phyloP scores from a whole-genome alignment of 2,113 vertebrate species.

The Ammospiza caudacuta region DNA sequence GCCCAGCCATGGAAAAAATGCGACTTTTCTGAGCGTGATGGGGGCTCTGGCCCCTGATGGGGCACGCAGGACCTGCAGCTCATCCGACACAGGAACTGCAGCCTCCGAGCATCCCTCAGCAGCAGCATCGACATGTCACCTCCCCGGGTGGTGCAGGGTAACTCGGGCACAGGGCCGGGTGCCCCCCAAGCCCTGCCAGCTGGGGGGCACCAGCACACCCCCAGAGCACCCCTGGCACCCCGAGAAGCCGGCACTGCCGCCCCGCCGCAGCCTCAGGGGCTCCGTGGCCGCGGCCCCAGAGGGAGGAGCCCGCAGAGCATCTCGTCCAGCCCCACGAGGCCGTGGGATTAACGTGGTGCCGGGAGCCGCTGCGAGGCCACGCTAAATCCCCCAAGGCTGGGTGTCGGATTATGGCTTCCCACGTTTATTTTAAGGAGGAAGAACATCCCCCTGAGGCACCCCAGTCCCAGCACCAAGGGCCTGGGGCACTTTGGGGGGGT shows the following conservation, averaged over 20 bases:
- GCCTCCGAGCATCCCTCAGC: neutral
- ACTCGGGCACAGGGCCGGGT: fast-evolving
- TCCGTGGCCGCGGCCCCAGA: fast-evolving
- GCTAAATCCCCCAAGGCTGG: neutral
- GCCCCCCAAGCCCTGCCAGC: fast-evolving
- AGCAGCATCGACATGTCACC: fast-evolving
- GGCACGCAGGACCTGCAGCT: fast-evolving
- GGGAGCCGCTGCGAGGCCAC: neutral
- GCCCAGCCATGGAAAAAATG: fast-evolving
- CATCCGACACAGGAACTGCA: neutral
- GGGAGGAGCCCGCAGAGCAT: neutral
- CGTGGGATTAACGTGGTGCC: neutral
- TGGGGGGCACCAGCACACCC: fast-evolving
- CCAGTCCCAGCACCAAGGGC: neutral
- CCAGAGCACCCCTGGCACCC: fast-evolving
- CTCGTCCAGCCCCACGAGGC: fast-evolving
- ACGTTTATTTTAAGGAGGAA: constrained; percentile 55
- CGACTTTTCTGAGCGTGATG: fast-evolving
- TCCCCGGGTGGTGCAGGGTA: fast-evolving
- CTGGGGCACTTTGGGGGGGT: no score
- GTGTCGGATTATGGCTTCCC: constrained; percentile 11
- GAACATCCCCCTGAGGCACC: neutral
- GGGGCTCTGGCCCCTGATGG: fast-evolving
- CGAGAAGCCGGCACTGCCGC: no score
- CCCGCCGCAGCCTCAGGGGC: neutral